Evolutionary conservation across 2,888 invertebrate genomes (phyloP), one percentile per base, ranked within the genome.

Genomic region (Polia nebulosa): DNA sequence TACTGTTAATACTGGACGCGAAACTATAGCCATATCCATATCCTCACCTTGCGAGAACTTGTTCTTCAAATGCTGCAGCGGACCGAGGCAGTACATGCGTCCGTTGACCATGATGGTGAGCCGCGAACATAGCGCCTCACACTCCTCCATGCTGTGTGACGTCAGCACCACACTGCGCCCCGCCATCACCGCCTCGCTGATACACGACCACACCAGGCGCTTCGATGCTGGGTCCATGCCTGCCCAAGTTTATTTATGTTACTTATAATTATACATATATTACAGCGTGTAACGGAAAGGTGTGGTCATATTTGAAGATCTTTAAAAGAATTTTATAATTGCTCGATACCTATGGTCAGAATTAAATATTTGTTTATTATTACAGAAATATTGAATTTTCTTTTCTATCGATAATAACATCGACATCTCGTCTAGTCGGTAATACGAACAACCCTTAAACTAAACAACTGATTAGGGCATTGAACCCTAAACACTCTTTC

Each of bases 171-270:
- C 96, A 72, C 98, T 97, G 52, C 98, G 98, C 0, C 96, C 96
- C 59, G 97, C 96, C 15, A 78, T 44, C 73, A 97, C 96, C 72
- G 96, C 96, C 6, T 78, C 85, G 83, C 90, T 92, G 36, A 98
- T 96, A 55, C 97, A 96, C 84, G 97, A 96, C 98, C 98, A 98
- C 15, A 99, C 96, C 72, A 97, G 97, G 5, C 98, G 96, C 82
- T 98, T 97, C 0, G 98, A 97, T 4, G 97, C 97, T 2, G 98
- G 97, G 87, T 98, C 98, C 97, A 98, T 98, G 45, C 98, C 98
- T 93, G 93, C 0, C 0, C 0, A n/a, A 29, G 17, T 0, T 3
- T 20, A n/a, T 8, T 27, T 36, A 45, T 17, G n/a, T 51, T 32
- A 57, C 27, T n/a, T 27, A 55, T 39, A 39, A n/a, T 17, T 4